These are phyloP conservation scores for Rhea americana DNA, from an alignment of 2,113 vertebrate species.

Conservation along the genomic window DNA sequence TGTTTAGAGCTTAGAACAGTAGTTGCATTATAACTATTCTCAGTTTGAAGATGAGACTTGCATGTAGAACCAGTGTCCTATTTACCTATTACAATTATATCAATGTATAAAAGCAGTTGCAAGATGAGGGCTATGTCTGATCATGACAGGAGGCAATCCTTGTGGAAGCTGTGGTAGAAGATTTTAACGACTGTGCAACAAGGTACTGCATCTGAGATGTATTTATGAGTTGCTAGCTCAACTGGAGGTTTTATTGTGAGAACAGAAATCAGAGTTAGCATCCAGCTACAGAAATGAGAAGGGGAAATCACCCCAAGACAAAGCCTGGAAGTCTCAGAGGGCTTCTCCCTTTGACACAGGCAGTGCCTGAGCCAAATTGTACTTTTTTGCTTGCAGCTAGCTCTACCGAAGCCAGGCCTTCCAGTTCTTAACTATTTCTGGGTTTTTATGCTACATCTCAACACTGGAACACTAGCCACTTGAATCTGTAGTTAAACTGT, in stretches of 20 bases:
- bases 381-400: not conserved
- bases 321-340: not conserved
- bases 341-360: not conserved
- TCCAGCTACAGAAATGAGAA: not conserved
- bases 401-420: not conserved
- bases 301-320: not conserved
- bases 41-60: not conserved
- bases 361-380: accelerated
- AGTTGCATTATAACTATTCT: not conserved
- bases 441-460: not conserved
- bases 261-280: not conserved
- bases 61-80: not conserved
- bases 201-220: not conserved
- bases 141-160: not conserved
- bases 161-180: not conserved
- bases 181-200: not conserved
- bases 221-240: not conserved
- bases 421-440: not conserved
- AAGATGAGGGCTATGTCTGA: not conserved
- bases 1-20: not conserved
- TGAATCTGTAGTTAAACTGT: not conserved
- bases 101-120: not conserved
- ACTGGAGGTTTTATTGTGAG: not conserved
- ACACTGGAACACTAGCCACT: not conserved
- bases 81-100: not conserved